Evolutionary conservation across 2,113 vertebrate genomes (phyloP).

Genomic region (Callaeas wilsoni): DNA sequence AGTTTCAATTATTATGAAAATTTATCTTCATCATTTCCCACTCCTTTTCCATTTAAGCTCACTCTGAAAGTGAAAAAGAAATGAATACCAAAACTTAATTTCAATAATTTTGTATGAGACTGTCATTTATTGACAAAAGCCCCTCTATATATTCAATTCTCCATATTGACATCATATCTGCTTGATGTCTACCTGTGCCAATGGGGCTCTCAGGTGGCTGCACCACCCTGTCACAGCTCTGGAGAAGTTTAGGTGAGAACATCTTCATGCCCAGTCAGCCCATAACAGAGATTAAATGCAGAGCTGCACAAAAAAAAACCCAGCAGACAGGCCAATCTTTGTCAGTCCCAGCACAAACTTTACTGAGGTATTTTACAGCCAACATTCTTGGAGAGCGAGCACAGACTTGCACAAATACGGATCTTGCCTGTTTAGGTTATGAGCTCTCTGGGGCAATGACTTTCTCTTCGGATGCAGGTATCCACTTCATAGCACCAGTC

Average conservation of each 20-base stretch:
- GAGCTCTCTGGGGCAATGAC: conserved; percentile 29
- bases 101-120: background rate
- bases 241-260: background rate
- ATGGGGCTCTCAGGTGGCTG: background rate
- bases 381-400: conserved; percentile 21
- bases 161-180: background rate
- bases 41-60: background rate
- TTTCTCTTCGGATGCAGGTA: background rate
- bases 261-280: background rate
- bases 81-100: background rate
- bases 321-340: background rate
- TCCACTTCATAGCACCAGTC: background rate
- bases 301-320: background rate
- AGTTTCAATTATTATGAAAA: background rate
- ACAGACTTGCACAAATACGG: background rate
- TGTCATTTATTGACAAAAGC: background rate
- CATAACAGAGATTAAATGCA: background rate
- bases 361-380: background rate
- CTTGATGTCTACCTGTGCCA: background rate
- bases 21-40: background rate
- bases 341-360: background rate
- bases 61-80: background rate
- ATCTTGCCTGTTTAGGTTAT: background rate
- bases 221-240: background rate
- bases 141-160: background rate